Evolutionary conservation across 1,140 invertebrate genomes (phyloP).

Genomic region (Drosophila gunungcola): DNA sequence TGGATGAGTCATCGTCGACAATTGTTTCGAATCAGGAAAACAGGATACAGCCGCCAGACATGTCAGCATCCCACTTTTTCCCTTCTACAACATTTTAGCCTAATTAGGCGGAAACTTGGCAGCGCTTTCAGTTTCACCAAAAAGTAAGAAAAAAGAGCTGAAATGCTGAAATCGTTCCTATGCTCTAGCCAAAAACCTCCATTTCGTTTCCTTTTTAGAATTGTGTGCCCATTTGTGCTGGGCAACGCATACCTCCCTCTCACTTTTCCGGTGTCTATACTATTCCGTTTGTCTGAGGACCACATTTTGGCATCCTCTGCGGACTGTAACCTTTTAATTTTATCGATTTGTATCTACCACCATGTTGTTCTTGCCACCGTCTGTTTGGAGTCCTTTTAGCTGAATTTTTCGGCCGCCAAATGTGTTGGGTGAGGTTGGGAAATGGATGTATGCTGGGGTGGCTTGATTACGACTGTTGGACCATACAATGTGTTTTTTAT

Average conservation of each 20-base stretch:
- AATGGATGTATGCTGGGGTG: conserved; percentile 13
- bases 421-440: conserved; percentile 32
- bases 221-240: conserved; percentile 17
- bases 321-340: conserved; percentile 58
- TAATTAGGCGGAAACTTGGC: conserved; percentile 77
- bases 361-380: conserved; percentile 32
- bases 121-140: conserved; percentile 56
- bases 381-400: conserved; percentile 40
- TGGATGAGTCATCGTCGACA: conserved; percentile 43
- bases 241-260: conserved; percentile 1
- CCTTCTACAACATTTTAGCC: conserved; percentile 56
- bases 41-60: conserved; percentile 34
- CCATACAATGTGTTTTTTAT: conserved; percentile 75
- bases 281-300: conserved; percentile 19
- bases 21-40: conserved; percentile 26
- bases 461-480: conserved; percentile 34
- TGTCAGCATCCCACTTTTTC: conserved; percentile 5
- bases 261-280: conserved; percentile 5
- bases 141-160: background rate
- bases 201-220: conserved; percentile 7
- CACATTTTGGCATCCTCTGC: conserved; percentile 23
- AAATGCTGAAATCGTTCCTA: conserved; percentile 24
- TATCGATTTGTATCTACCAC: conserved; percentile 67
- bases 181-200: conserved; percentile 25
- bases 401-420: conserved; percentile 49